A percentile compares a stretch with the other conserved stretches of the same genome.
Conservation (phyloP, 2,888 invertebrate genomes). For the Trichogramma evanescens region DNA sequence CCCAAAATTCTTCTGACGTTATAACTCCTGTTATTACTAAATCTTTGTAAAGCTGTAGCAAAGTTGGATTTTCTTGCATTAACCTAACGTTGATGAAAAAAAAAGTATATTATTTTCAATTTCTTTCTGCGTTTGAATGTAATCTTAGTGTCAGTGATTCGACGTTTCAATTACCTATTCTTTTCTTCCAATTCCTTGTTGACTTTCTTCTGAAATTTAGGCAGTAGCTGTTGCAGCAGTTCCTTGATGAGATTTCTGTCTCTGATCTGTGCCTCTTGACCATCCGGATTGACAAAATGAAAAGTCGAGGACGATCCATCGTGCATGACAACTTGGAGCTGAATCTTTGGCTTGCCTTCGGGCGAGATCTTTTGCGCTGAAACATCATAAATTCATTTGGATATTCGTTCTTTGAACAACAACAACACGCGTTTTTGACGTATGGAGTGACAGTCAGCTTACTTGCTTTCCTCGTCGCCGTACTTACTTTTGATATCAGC, state of each 20-base stretch:
- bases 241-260: constrained; percentile 93
- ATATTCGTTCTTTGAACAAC: background rate
- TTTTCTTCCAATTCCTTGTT: constrained; percentile 86
- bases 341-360: constrained; percentile 94
- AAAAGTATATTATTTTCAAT: background rate
- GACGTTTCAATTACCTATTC: constrained; percentile 53
- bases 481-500: constrained; percentile 88
- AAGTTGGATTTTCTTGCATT: constrained; percentile 79
- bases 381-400: constrained; percentile 29
- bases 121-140: background rate
- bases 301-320: constrained; percentile 93
- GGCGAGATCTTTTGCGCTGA: constrained; percentile 94
- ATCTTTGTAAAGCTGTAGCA: constrained; percentile 92
- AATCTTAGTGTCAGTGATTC: background rate
- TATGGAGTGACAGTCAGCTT: background rate
- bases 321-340: constrained; percentile 91
- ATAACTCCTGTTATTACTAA: constrained; percentile 94
- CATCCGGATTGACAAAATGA: constrained; percentile 88
- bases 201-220: constrained; percentile 88
- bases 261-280: constrained; percentile 73
- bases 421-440: background rate
- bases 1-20: constrained; percentile 97
- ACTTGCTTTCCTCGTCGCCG: background rate
- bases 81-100: constrained; percentile 48
- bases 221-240: constrained; percentile 79